Conservation (phyloP, 2,888 invertebrate species). For the Stramonita haemastoma region DNA sequence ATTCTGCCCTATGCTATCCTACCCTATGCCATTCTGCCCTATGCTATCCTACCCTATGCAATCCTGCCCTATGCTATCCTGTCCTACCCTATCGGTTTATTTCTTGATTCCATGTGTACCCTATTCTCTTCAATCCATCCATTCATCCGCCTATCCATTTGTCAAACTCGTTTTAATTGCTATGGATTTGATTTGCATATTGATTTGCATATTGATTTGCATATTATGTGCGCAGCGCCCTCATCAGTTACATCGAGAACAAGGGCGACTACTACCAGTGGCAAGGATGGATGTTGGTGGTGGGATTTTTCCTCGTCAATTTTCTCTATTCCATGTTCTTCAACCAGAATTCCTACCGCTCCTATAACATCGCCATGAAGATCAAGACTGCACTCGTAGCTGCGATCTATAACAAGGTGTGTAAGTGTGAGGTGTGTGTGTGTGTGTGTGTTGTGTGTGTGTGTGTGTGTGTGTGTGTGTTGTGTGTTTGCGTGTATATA, state of each 20-base stretch:
- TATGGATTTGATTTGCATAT: background rate
- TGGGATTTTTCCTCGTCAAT: constrained; percentile 61
- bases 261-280: constrained; percentile 41
- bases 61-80: background rate
- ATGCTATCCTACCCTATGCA: no score
- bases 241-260: constrained; percentile 47
- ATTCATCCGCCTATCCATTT: no score
- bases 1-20: no score
- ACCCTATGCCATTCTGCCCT: no score
- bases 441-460: no score
- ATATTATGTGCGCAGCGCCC: constrained; percentile 28
- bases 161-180: no score
- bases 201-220: background rate
- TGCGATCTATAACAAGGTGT: constrained; percentile 50
- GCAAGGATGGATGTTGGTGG: constrained; percentile 82
- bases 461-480: no score
- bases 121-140: background rate
- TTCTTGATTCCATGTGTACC: background rate
- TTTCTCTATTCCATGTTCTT: constrained; percentile 49
- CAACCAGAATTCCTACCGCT: constrained; percentile 49
- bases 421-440: no score
- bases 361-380: constrained; percentile 48
- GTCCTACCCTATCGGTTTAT: no score
- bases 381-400: constrained; percentile 50
- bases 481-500: no score